phyloP scores from a whole-genome alignment of 2,888 invertebrate species.

The Harpagoxenus sublaevis region DNA sequence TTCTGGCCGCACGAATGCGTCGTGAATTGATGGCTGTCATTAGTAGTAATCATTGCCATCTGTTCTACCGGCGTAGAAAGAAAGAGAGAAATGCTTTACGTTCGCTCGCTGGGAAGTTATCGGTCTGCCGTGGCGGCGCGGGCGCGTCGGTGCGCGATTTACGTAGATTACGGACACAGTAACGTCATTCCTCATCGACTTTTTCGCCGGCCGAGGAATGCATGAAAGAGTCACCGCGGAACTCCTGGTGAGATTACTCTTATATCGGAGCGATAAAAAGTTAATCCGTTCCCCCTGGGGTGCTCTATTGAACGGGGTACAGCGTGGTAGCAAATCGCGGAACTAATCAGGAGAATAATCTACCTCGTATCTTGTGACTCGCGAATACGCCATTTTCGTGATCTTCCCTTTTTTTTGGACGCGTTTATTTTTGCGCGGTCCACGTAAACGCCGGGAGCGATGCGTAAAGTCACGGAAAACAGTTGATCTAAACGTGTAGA shows the following conservation, averaged over 20 bases:
- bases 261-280: slow-evolving; percentile 51
- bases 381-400: slow-evolving; percentile 12
- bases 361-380: slow-evolving; percentile 7
- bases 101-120: slow-evolving; percentile 59
- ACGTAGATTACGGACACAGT: slow-evolving; percentile 52
- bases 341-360: slow-evolving; percentile 47
- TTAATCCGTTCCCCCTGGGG: slow-evolving; percentile 22
- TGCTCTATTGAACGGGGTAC: slow-evolving; percentile 34
- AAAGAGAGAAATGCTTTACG: slow-evolving; percentile 58
- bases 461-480: neutral
- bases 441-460: neutral
- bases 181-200: slow-evolving; percentile 45
- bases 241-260: slow-evolving; percentile 45
- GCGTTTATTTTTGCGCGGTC: neutral
- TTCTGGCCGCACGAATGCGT: slow-evolving; percentile 58
- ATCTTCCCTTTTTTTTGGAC: neutral
- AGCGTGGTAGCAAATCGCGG: slow-evolving; percentile 42
- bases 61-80: slow-evolving; percentile 59
- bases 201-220: slow-evolving; percentile 58
- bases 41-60: slow-evolving; percentile 77
- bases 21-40: slow-evolving; percentile 75
- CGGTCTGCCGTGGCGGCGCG: slow-evolving; percentile 51
- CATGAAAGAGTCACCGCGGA: slow-evolving; percentile 39
- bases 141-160: slow-evolving; percentile 57
- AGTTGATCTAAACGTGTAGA: neutral